Base-by-base conservation (phyloP, 1,140 invertebrate species). In the Drosophila eugracilis region DNA sequence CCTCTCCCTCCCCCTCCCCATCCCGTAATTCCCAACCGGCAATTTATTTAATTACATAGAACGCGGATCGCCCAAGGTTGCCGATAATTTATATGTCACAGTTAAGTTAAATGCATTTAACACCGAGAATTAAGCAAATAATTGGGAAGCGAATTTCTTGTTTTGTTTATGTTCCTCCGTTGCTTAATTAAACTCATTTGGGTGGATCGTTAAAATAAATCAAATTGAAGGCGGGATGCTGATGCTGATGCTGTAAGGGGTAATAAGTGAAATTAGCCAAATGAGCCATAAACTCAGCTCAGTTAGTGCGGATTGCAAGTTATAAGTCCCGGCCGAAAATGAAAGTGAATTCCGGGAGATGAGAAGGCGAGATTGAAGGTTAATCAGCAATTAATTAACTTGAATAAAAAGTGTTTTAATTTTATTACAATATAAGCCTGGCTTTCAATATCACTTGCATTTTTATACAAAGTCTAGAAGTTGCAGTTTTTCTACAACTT, bases 31-130 rank as follows among this genome's bases (percentile, higher is more conserved):
- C 10, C 12, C 14, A 14, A 21, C 62, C 32, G 17, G 63, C 72
- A 86, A 86, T 85, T 85, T 65, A 73, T 74, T 85, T 86, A 85
- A 85, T 85, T 86, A 62, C 83, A 77, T 86, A 77, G 81, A 86
- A 86, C 72, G 30, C 57, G 69, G 62, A 63, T 52, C 21, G 83
- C 67, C 79, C 81, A 85, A 85, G 81, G 81, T 86, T 86, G 77
- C 52, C 65, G 80, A 83, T 84, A 86, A 85, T 85, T 85, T 86
- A 80, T 85, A 86, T 85, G 81, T 85, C 81, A 86, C 76, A 63
- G 55, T 57, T 66, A 44, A 86, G 86, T 86, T 80, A 86, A 85
- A 62, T 77, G 80, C 77, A 86, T 77, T 80, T 86, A 85, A 75
- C 76, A 77, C 60, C 60, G 66, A 60, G 62, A 73, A 70, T 66